These are phyloP conservation scores for Paedocypris sp. DNA, from an alignment of 2,113 vertebrate genomes.

Conservation along the genomic window DNA sequence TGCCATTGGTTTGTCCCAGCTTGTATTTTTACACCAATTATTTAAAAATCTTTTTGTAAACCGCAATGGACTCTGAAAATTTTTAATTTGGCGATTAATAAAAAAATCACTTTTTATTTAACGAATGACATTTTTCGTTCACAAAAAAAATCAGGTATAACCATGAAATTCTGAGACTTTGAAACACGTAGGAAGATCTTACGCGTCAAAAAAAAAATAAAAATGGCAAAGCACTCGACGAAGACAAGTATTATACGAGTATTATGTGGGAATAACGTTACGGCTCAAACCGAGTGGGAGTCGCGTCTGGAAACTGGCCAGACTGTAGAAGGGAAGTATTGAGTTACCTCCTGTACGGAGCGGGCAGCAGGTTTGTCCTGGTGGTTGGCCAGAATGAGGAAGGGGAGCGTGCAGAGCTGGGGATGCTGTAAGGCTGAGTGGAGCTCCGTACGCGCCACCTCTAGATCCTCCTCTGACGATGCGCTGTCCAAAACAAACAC, in stretches of 20 bases:
- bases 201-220: too few relatives aligned
- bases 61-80: too few relatives aligned
- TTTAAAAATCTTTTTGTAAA: too few relatives aligned
- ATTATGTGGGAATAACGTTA: constrained; percentile 50
- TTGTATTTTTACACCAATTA: too few relatives aligned
- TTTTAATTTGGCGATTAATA: too few relatives aligned
- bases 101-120: too few relatives aligned
- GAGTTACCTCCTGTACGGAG: constrained; percentile 73
- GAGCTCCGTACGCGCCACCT: constrained; percentile 76
- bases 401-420: constrained; percentile 79
- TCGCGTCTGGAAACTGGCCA: constrained; percentile 80
- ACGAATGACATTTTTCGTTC: too few relatives aligned
- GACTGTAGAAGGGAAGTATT: constrained; percentile 74
- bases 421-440: constrained; percentile 82
- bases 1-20: too few relatives aligned
- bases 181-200: too few relatives aligned
- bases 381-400: constrained; percentile 85
- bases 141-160: too few relatives aligned
- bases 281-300: constrained; percentile 74
- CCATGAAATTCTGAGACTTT: too few relatives aligned
- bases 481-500: constrained; percentile 83
- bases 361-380: constrained; percentile 84
- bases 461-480: constrained; percentile 78
- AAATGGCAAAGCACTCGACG: too few relatives aligned
- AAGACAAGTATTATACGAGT: constrained; percentile 52